Percentiles rank a stretch among this genome's conserved stretches.
phyloP scores from a whole-genome alignment of 2,797 vertebrate species.

The Nannoperca australis region DNA sequence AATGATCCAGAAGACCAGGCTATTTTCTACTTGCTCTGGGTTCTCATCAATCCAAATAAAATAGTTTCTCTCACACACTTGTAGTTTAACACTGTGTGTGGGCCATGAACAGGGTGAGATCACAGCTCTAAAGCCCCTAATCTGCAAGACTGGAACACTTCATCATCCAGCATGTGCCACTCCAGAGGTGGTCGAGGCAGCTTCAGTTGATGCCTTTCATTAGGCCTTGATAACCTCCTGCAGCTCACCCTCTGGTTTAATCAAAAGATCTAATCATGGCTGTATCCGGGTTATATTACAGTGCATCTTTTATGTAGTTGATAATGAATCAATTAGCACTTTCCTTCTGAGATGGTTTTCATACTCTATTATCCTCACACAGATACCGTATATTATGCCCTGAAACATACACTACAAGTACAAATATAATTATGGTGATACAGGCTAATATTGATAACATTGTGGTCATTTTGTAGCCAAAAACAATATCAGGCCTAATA shows the following conservation, averaged over 20 bases:
- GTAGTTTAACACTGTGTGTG: constrained; percentile 64
- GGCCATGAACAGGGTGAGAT: constrained; percentile 46
- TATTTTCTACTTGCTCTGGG: constrained; percentile 37
- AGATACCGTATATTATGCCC: neutral
- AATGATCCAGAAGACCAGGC: constrained; percentile 24
- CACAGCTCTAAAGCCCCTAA: constrained; percentile 60
- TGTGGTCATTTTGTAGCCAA: neutral
- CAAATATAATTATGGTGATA: neutral
- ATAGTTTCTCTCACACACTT: constrained; percentile 31
- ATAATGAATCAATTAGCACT: neutral
- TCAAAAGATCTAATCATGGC: constrained; percentile 2
- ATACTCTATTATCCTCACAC: neutral
- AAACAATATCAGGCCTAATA: neutral
- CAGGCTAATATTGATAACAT: neutral
- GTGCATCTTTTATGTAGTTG: neutral
- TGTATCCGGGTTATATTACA: neutral
- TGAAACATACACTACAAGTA: neutral
- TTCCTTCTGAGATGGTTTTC: constrained; percentile 5
- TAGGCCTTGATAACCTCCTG: constrained; percentile 48
- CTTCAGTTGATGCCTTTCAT: constrained; percentile 60
- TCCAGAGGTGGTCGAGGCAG: constrained; percentile 43
- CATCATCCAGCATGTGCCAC: constrained; percentile 53
- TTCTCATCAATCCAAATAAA: constrained; percentile 47
- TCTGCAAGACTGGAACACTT: constrained; percentile 50
- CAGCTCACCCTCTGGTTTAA: constrained; percentile 18